Percentiles rank a stretch among this genome's conserved stretches.
Evolutionary conservation across 2,797 vertebrate species (phyloP).

Genomic region (Acrossocheilus wenchowensis): DNA sequence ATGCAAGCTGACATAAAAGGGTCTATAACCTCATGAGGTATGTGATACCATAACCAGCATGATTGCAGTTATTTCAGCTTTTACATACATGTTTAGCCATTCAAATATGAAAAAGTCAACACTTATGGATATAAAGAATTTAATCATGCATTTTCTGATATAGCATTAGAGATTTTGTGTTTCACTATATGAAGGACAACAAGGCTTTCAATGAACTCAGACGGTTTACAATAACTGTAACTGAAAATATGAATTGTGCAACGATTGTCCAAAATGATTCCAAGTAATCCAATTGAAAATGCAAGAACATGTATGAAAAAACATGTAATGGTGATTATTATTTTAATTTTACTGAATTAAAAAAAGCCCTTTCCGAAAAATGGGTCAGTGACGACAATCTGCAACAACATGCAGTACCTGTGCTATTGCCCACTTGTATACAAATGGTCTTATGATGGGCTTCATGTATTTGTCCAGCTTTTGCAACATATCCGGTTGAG

Average conservation of each 20-base stretch:
- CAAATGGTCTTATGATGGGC: slow-evolving; percentile 84
- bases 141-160: neutral
- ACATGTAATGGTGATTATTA: neutral
- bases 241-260: neutral
- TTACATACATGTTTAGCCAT: neutral
- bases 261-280: neutral
- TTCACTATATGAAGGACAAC: neutral
- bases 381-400: neutral
- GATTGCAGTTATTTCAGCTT: neutral
- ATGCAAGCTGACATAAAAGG: slow-evolving; percentile 41
- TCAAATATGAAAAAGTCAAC: neutral
- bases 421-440: slow-evolving; percentile 91
- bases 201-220: neutral
- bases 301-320: neutral
- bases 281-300: neutral
- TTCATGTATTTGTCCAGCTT: slow-evolving; percentile 85
- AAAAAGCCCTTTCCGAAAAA: neutral
- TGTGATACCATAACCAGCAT: slow-evolving; percentile 1
- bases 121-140: neutral
- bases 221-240: neutral
- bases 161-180: neutral
- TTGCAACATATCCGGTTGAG: slow-evolving; percentile 84
- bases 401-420: slow-evolving; percentile 81
- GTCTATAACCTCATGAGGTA: slow-evolving; percentile 35
- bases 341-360: neutral